Evolutionary conservation across 2,888 invertebrate species (phyloP), one percentile per base, ranked within the genome.

Genomic region (Campoletis raptor): DNA sequence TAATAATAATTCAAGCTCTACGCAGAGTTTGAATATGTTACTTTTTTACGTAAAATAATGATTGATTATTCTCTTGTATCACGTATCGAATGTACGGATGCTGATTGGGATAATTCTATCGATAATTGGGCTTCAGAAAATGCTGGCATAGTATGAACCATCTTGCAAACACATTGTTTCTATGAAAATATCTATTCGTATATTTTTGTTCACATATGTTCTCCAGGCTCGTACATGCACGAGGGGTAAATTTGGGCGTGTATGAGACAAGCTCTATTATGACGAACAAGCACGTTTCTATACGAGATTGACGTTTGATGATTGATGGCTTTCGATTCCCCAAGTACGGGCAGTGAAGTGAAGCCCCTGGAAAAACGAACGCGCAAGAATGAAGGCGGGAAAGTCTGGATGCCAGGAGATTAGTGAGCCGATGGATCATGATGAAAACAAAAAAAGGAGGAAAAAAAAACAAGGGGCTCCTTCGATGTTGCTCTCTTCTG

Each of bases 241-340:
- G 30, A 15, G 42, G 66, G 66, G 24, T 66, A 30, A 74, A 73
- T 30, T 40, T 15, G 21, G 30, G 9, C 30, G 70, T 40, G 52
- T 24, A 36, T 24, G 82, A 77, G 77, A 70, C 42, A 36, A 67
- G 57, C 76, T 42, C 45, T 9, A n/a, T 24, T 77, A 48, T 36
- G 48, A 61, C 15, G 57, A 64, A 77, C 48, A 45, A 37, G 48
- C 45, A 48, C 57, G 45, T 37, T 40, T 82, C 54, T 76, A 40
- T 37, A 48, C 45, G 7, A 10, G 76, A 64, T 77, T 77, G 77
- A 77, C 82, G 61, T 8, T 69, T 7, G 57, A 83, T 83, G 82
- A 83, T 83, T 70, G 82, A 83, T 77, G 57, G 77, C 77, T 57
- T 57, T 24, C 40, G 70, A 69, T 77, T 78, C 30, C 45, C 76